Base-by-base conservation (phyloP, 2,797 vertebrate genomes). In the Rachycentron canadum region DNA sequence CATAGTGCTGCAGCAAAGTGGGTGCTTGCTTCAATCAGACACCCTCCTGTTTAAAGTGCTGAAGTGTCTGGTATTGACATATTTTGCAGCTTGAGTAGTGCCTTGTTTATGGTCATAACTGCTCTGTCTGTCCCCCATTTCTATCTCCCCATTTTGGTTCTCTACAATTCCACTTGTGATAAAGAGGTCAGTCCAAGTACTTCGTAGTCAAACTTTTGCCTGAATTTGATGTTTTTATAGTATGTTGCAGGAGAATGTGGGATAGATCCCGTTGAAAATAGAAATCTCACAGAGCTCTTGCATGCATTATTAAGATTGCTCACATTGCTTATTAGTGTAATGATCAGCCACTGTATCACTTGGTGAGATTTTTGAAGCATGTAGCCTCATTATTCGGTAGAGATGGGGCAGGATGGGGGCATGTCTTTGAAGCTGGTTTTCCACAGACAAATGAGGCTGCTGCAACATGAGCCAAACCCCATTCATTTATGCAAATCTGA, bases 261-360 rank as follows among this genome's bases (percentile, higher is more conserved):
- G 30, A 76, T 60, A 14, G 55, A 73, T 65, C 61, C 36, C 1
- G 34, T 69, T 82, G 84, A 82, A 89, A 86, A 80, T 82, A 70
- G 81, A 79, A 84, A 34, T 77, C 80, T 77, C 58, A 50, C 66
- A 78, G 78, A 81, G 68, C 57, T 74, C 81, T 60, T 47, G 56
- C 79, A 83, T 88, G 75, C 85, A 91, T 93, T 87, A 91, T 89
- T 87, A 88, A 89, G 66, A 76, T 23, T 3, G 56, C 79, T 82
- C 81, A 70, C 82, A 62, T 81, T 79, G 80, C 81, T 86, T 86
- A 76, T 88, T 82, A 80, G 71, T 65, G 73, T 89, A 86, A 86
- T 83, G 76, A 90, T 86, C 81, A 76, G 57, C 76, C 64, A 50
- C 69, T 79, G 72, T 73, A 84, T 87, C 73, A 86, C 55, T 82